These are phyloP conservation scores for Smutsia temminckii DNA, from an alignment of 2,797 vertebrate species.

Conservation along the genomic window DNA sequence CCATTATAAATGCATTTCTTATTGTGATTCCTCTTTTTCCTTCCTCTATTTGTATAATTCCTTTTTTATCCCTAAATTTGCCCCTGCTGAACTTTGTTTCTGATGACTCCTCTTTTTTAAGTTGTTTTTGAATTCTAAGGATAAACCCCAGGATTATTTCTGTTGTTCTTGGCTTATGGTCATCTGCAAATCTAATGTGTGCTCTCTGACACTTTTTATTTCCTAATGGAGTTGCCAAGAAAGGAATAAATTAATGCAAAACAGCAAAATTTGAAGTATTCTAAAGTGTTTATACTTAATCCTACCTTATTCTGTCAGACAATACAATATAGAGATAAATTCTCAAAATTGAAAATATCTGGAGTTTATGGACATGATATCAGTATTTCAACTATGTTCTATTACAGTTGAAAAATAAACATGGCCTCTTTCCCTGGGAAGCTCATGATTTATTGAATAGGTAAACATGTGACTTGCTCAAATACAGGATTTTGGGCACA, in stretches of 20 bases:
- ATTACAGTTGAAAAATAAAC: background rate
- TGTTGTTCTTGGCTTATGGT: background rate
- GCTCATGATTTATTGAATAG: background rate
- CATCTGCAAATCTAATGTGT: background rate
- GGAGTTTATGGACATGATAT: background rate
- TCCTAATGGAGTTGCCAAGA: background rate
- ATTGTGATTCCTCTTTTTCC: background rate
- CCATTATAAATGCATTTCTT: background rate
- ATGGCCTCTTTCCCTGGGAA: background rate
- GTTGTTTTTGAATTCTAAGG: slow-evolving; percentile 11
- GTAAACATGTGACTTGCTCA: background rate
- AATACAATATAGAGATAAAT: background rate
- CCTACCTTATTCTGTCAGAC: background rate
- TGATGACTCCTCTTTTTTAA: background rate
- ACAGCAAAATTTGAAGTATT: background rate
- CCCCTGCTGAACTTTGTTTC: background rate
- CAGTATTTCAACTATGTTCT: background rate
- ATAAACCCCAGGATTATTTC: background rate
- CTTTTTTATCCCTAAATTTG: background rate
- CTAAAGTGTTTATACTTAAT: background rate
- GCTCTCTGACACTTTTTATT: background rate
- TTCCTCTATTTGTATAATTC: background rate
- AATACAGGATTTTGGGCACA: background rate
- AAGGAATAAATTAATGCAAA: background rate
- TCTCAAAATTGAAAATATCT: background rate